Evolutionary conservation across 2,888 invertebrate species (phyloP), one percentile per base, ranked within the genome.

Genomic region (Limenitis camilla): DNA sequence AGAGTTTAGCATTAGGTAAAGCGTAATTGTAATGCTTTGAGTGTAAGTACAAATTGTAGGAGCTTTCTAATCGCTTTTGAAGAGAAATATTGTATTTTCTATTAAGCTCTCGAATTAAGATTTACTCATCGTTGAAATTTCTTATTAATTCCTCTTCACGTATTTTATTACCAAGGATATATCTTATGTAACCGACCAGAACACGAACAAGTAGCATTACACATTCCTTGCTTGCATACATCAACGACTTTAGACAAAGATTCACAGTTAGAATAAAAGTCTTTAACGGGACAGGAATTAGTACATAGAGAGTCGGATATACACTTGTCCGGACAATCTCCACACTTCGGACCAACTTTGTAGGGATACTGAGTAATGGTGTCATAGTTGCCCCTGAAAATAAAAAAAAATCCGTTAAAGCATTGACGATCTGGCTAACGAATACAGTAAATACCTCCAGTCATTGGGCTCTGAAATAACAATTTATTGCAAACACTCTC

Each of bases 201-300:
- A 71, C 94, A 94, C 45, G 78, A 77, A 72, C 95, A 95, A 5
- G 94, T 94, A 0, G 94, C 94, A 56, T 90, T 90, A 72, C 95
- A 95, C 45, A 89, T 80, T 5, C 88, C 87, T 33, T 91, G 91
- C 1, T 38, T 51, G 55, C 87, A 87, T 3, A 76, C 61, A 32
- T 67, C 68, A 57, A 78, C 41, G 82, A 81, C 68, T 9, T 63
- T 50, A 58, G 90, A 76, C 28, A 94, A 80, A 49, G 92, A 90
- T 19, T 78, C 81, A 73, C 95, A 95, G 77, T 95, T 94, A 48
- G 91, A 90, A 90, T 91, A 94, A 35, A 88, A 78, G 73, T 94
- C 93, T 38, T 90, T 91, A 56, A 88, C 88, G 35, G 88, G 86
- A 67, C 95, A 95, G 0, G 90, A 70, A 79, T 95, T 95, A 36